A percentile compares a stretch with the other conserved stretches of the same genome.
Conservation (phyloP, 1,140 invertebrate species). For the Zaprionus kolodkinae region DNA sequence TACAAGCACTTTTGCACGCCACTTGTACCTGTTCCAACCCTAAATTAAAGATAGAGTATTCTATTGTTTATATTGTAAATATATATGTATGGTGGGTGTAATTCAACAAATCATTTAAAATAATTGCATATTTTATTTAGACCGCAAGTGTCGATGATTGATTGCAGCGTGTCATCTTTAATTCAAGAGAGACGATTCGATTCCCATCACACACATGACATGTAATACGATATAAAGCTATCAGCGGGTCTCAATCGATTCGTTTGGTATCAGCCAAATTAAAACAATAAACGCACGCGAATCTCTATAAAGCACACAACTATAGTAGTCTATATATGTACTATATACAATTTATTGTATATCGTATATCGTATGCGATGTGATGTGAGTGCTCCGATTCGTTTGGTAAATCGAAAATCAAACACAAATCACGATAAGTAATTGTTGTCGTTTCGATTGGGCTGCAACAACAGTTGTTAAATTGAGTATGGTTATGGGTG, state of each 20-base stretch:
- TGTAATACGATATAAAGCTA: constrained; percentile 14
- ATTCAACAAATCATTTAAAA: background rate
- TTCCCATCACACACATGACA: constrained; percentile 17
- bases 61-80: too few species aligned
- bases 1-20: too few species aligned
- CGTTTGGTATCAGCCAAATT: constrained; percentile 13
- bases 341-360: background rate
- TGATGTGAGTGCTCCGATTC: background rate
- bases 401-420: constrained; percentile 18
- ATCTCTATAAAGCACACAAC: constrained; percentile 13
- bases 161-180: background rate
- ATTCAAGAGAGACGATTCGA: constrained; percentile 19
- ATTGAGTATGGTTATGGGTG: constrained; percentile 5
- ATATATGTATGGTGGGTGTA: too few species aligned
- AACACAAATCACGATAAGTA: constrained; percentile 37
- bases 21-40: too few species aligned
- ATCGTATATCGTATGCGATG: constrained; percentile 4
- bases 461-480: constrained; percentile 17
- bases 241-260: constrained; percentile 5
- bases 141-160: constrained; percentile 7
- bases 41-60: too few species aligned
- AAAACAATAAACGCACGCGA: constrained; percentile 40
- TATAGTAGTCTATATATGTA: background rate
- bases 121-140: background rate
- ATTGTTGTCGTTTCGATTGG: constrained; percentile 15